Evolutionary conservation across 2,888 invertebrate species (phyloP).

Genomic region (Ornithoptera priamus): DNA sequence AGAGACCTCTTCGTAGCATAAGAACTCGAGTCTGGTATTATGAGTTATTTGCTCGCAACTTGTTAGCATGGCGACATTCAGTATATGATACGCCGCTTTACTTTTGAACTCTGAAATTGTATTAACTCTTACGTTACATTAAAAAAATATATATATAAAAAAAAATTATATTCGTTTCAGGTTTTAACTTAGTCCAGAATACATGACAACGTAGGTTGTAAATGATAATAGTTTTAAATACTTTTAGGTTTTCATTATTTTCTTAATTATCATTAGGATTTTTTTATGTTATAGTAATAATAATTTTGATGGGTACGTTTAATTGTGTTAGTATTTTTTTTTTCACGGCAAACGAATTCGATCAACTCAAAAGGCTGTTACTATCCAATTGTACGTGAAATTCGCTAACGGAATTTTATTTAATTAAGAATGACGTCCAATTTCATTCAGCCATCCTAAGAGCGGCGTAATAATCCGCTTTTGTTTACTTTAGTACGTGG

Average conservation of each 20-base stretch:
- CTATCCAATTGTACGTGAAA: slow-evolving; percentile 19
- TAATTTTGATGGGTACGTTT: neutral
- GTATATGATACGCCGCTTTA: slow-evolving; percentile 53
- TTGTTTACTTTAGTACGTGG: slow-evolving; percentile 64
- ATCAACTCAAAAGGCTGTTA: slow-evolving; percentile 9
- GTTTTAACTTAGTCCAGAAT: too few species aligned
- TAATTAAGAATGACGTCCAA: slow-evolving; percentile 55
- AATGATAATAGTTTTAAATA: neutral
- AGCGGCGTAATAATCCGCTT: slow-evolving; percentile 55
- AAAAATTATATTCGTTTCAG: too few species aligned
- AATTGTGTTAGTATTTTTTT: neutral
- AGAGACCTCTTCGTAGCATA: slow-evolving; percentile 37
- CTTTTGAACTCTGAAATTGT: slow-evolving; percentile 42
- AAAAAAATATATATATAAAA: too few species aligned
- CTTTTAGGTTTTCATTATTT: neutral
- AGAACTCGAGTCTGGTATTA: slow-evolving; percentile 39
- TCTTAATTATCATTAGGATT: neutral
- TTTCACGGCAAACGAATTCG: slow-evolving; percentile 19
- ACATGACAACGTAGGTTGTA: too few species aligned
- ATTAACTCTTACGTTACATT: neutral
- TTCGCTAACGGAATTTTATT: slow-evolving; percentile 38
- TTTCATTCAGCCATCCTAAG: slow-evolving; percentile 45
- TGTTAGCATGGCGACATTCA: slow-evolving; percentile 64
- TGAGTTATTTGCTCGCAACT: slow-evolving; percentile 67
- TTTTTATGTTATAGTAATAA: neutral